phyloP scores from a whole-genome alignment of 2,113 vertebrate species.

The Craseonycteris thonglongyai region DNA sequence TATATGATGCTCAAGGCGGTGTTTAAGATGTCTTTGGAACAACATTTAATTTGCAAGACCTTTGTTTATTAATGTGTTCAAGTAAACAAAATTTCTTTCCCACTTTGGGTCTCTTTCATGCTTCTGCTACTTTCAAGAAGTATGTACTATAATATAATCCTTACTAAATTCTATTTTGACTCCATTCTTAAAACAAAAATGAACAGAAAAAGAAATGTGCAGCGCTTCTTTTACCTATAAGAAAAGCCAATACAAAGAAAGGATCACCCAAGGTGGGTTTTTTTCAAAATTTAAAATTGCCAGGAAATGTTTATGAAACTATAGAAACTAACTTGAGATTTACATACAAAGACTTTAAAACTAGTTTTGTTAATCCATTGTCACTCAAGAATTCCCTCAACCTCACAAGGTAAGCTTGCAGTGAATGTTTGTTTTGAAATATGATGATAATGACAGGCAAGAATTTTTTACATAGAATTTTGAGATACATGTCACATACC shows the following conservation, averaged over 20 bases:
- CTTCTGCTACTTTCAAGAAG: slow-evolving; percentile 31
- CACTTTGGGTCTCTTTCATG: background rate
- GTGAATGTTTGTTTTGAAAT: slow-evolving; percentile 22
- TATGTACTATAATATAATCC: background rate
- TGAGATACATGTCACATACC: background rate
- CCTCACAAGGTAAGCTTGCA: background rate
- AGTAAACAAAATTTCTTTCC: background rate
- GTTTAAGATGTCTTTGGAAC: background rate
- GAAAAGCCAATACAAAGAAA: slow-evolving; percentile 28
- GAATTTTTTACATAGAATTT: background rate
- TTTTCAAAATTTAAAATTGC: slow-evolving; percentile 36
- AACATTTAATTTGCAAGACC: slow-evolving; percentile 9
- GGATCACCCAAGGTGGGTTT: background rate
- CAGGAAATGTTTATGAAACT: slow-evolving; percentile 43
- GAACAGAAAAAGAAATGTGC: background rate
- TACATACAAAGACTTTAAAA: background rate
- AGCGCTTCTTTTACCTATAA: slow-evolving; percentile 18
- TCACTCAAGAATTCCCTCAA: background rate
- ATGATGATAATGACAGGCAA: background rate
- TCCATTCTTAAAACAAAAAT: slow-evolving; percentile 6
- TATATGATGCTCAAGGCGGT: background rate
- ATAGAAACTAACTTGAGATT: slow-evolving; percentile 25
- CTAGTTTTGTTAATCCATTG: slow-evolving; percentile 19
- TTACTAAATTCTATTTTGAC: slow-evolving; percentile 4
- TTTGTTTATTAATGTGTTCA: slow-evolving; percentile 30